A percentile compares a stretch with the other conserved stretches of the same genome.
These are phyloP conservation scores for Cyaniris semiargus DNA, from an alignment of 2,888 invertebrate genomes.

Conservation along the genomic window DNA sequence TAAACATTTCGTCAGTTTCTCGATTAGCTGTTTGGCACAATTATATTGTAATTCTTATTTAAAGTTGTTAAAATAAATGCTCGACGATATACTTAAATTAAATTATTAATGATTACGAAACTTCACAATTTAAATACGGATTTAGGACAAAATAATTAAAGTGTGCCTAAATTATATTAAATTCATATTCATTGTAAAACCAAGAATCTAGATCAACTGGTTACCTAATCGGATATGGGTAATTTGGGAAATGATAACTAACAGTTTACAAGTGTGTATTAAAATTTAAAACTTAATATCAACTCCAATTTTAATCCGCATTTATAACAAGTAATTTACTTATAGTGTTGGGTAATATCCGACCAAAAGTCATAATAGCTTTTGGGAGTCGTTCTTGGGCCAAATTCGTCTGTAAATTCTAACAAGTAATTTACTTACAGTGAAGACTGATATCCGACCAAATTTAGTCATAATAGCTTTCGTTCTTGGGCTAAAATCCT, in stretches of 20 bases:
- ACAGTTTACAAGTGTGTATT: not conserved
- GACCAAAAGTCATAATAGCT: too few species aligned
- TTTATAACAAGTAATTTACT: too few species aligned
- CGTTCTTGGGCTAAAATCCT: too few species aligned
- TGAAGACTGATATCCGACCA: too few species aligned
- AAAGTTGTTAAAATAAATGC: not conserved
- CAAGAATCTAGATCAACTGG: not conserved
- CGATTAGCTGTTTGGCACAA: not conserved
- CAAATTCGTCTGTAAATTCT: too few species aligned
- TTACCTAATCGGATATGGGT: not conserved
- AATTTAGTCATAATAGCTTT: too few species aligned
- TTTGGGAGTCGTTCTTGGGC: too few species aligned
- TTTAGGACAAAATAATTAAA: not conserved
- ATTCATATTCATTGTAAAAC: not conserved
- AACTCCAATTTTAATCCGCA: not conserved
- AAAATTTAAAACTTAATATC: not conserved
- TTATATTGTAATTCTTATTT: not conserved
- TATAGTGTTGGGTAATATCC: too few species aligned
- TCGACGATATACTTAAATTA: not conserved
- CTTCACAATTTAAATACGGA: not conserved
- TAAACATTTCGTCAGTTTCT: not conserved
- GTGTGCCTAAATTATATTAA: not conserved
- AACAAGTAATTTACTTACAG: too few species aligned
- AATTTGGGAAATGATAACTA: not conserved
- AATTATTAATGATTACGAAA: not conserved